These are phyloP conservation scores for Eurosta solidaginis DNA, from an alignment of 1,140 invertebrate genomes.

Conservation along the genomic window DNA sequence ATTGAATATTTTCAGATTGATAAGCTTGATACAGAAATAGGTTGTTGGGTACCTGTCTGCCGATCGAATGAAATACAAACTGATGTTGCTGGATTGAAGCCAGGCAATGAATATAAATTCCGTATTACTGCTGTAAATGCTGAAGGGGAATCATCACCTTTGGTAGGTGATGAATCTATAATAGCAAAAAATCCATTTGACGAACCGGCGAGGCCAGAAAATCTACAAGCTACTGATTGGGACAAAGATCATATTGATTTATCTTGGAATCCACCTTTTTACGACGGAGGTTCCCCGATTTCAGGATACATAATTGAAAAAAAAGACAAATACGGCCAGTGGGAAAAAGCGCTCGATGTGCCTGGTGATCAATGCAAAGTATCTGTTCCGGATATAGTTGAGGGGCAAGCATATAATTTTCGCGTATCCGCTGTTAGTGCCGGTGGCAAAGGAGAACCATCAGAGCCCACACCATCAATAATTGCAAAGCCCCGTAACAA, in stretches of 20 bases:
- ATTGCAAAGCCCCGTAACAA: slow-evolving; percentile 93
- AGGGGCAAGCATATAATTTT: slow-evolving; percentile 90
- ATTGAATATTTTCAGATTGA: slow-evolving; percentile 95
- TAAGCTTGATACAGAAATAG: slow-evolving; percentile 90
- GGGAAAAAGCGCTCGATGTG: slow-evolving; percentile 74
- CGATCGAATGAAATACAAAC: slow-evolving; percentile 79
- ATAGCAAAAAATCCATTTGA: slow-evolving; percentile 97
- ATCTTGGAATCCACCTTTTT: slow-evolving; percentile 79
- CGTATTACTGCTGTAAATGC: slow-evolving; percentile 94
- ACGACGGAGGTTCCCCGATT: slow-evolving; percentile 86
- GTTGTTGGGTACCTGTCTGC: slow-evolving; percentile 92
- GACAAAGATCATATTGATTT: slow-evolving; percentile 93
- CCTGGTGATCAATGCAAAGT: slow-evolving; percentile 80
- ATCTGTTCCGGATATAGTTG: slow-evolving; percentile 85
- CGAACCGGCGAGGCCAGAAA: slow-evolving; percentile 90
- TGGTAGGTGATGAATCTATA: slow-evolving; percentile 84
- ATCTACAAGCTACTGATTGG: slow-evolving; percentile 92
- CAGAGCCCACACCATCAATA: slow-evolving; percentile 89
- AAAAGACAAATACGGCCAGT: slow-evolving; percentile 92
- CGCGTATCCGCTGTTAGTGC: slow-evolving; percentile 90
- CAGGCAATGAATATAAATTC: slow-evolving; percentile 93
- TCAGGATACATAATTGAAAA: slow-evolving; percentile 88
- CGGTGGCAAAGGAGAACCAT: slow-evolving; percentile 92
- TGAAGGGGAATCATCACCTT: slow-evolving; percentile 93
- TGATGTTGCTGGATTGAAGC: slow-evolving; percentile 84